Base-by-base conservation (phyloP, 64 coral and sea anemone species). In the Montipora sp. region DNA sequence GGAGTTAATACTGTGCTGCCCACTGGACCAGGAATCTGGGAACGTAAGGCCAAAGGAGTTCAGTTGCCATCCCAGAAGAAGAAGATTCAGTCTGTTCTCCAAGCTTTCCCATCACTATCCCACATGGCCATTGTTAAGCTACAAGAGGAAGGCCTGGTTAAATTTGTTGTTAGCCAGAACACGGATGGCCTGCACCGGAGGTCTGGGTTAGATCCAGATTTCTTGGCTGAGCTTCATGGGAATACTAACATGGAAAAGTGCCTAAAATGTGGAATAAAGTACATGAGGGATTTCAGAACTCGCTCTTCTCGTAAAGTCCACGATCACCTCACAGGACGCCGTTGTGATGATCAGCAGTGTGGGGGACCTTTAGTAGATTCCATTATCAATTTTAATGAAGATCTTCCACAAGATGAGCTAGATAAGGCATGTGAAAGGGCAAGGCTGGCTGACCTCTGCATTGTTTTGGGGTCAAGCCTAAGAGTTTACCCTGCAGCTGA, bases 171-270 rank as follows among this genome's bases (percentile, higher is more conserved):
- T 44, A 90, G 72, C 79, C 93, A 94, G 66, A 94, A 94, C 49
- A 83, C 89, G 4, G 93, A 94, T 90, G 93, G 93, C 19, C 69
- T 94, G 20, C 93, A 94, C 11, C 70, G 82, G 18, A 69, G 82
- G 16, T 85, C 82, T 49, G 82, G 82, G 7, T 18, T 85, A 18
- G 63, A 89, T 24, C 83, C 88, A 13, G 65, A 51, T 19, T 63
- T 77, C 21, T 36, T 94, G 21, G 93, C 93, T 68, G 93, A 94
- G 78, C 7, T 90, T 20, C 93, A 94, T 67, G 93, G 93, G 5
- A 94, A 94, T 65, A 94, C 80, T 14, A 85, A 94, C 48, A 88
- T 94, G 75, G 93, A 94, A 58, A 83, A 90, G 10, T 94, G 93
- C 22, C 49, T 83, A 7, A 94, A 94, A 72, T 94, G 93, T 90